Evolutionary conservation across 2,797 vertebrate genomes (phyloP).

Genomic region (Parauchenoglanis punctatus): DNA sequence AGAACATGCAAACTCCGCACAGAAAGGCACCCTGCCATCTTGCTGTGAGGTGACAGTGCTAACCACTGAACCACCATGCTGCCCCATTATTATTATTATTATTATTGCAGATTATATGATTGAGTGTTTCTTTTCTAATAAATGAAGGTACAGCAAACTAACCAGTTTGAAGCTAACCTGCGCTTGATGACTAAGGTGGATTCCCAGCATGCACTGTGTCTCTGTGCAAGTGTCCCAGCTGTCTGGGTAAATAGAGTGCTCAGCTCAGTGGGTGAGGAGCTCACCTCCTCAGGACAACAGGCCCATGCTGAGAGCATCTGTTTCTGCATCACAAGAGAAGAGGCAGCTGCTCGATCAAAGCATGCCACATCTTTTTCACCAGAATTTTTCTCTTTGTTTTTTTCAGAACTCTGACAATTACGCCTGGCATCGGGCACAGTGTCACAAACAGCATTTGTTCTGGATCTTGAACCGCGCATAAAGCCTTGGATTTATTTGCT

Average conservation of each 20-base stretch:
- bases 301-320: slow-evolving; percentile 47
- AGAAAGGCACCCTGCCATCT: no score
- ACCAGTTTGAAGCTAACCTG: not conserved
- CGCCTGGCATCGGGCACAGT: not conserved
- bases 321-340: slow-evolving; percentile 37
- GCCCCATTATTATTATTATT: no score
- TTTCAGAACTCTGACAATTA: slow-evolving; percentile 6
- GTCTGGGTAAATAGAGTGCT: slow-evolving; percentile 23
- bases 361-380: slow-evolving; percentile 29
- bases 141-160: not conserved
- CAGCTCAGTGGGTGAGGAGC: slow-evolving; percentile 48
- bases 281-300: slow-evolving; percentile 40
- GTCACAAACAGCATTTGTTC: not conserved
- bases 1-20: no score
- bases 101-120: slow-evolving; percentile 1
- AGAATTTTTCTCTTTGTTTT: slow-evolving; percentile 9
- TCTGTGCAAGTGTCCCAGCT: slow-evolving; percentile 37
- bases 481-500: not conserved
- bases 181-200: not conserved
- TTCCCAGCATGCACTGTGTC: slow-evolving; percentile 22
- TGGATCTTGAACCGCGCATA: not conserved
- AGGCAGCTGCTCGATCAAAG: slow-evolving; percentile 34
- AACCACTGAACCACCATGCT: no score
- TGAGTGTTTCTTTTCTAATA: not conserved
- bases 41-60: no score